Evolutionary conservation across 37 sponge, comb jelly and placozoan genomes (phyloP), one percentile per base, ranked within the genome.

Genomic region (Diacarnus erythraeanus): DNA sequence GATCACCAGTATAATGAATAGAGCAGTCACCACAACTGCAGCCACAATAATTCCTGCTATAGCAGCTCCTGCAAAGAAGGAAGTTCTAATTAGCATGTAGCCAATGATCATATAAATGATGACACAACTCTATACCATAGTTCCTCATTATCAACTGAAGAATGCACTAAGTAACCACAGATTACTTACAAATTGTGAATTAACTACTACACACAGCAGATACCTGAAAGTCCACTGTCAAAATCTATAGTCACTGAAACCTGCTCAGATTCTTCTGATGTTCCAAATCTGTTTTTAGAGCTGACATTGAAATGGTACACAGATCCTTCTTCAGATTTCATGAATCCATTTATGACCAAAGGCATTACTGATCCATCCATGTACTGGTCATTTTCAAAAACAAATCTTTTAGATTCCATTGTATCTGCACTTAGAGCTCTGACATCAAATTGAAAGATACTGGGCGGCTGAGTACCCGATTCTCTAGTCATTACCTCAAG

Each of bases 361-460:
- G 21, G 2, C 3, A 71, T 42, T 4, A 26, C 25, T 12, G 38
- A 2, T 39, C 42, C 71, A 42, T 71, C 71, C 2, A 71, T 36
- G 35, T 71, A 71, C 6, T 71, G 26, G 38, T 4, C 3, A 2
- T 4, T 8, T 37, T 38, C 27, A 4, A 40, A 4, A 21, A 26
- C 17, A 15, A 71, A 71, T 5, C 41, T 38, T 9, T 15, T 22
- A 2, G 8, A 31, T 65, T 65, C 31, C 2, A 65, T 31, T 18
- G 66, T 72, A 6, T 27, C 34, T 0, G 26, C 51, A n/a, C 47
- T 47, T n/a, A 51, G 42, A 44, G 54, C 54, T 72, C 54, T 72
- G 73, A 72, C 51, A 25, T 31, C 47, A 31, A 72, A 72, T 8
- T 72, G 26, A 29, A 72, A 72, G 51, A 72, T 26, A 31, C 12